Evolutionary conservation across 2,113 vertebrate species (phyloP).

Genomic region (Apus apus): DNA sequence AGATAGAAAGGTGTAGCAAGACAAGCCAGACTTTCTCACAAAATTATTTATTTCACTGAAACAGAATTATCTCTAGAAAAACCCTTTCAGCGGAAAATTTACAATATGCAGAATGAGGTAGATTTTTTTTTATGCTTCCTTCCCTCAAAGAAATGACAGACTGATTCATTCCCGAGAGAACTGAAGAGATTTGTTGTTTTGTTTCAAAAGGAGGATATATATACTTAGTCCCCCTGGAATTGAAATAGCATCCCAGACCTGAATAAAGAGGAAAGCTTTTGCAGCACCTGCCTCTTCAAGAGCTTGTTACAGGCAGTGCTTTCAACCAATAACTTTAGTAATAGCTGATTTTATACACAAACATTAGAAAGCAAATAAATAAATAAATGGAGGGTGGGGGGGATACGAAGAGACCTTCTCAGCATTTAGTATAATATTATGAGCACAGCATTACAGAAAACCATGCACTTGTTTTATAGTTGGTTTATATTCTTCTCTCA

Average conservation of each 20-base stretch:
- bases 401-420: neutral
- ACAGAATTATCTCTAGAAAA: neutral
- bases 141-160: neutral
- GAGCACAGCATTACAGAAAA: conserved; percentile 6
- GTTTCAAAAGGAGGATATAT: neutral
- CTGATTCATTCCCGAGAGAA: neutral
- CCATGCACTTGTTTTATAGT: conserved; percentile 46
- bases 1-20: neutral
- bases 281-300: neutral
- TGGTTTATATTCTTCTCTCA: conserved; percentile 47
- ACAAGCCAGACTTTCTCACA: neutral
- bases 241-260: neutral
- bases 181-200: neutral
- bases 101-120: neutral
- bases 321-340: conserved; percentile 25
- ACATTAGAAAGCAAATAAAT: conserved; percentile 46
- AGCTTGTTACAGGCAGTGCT: conserved; percentile 1
- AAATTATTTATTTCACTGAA: conserved; percentile 23
- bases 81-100: neutral
- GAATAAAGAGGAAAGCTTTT: conserved; percentile 44
- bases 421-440: neutral
- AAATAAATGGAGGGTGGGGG: neutral
- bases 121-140: neutral
- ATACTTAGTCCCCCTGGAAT: neutral
- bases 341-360: conserved; percentile 40